A percentile compares a stretch with the other conserved stretches of the same genome.
These are phyloP conservation scores for Eupleurogrammus muticus DNA, from an alignment of 2,797 vertebrate species.

Conservation along the genomic window DNA sequence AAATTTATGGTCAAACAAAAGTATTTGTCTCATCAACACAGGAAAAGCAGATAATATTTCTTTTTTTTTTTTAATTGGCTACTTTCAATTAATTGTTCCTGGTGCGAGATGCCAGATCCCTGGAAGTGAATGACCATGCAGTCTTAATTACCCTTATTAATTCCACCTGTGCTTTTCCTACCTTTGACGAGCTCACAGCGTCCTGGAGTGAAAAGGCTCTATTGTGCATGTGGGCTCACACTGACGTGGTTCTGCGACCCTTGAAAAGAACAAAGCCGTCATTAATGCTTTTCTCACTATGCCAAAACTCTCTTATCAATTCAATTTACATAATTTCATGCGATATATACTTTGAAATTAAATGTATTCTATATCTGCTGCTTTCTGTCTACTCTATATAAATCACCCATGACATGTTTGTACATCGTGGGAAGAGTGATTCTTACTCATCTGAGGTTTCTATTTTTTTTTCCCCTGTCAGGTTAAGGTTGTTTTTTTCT, in stretches of 20 bases:
- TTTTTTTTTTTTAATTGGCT: no score
- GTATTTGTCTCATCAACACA: no score
- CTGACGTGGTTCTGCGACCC: neutral
- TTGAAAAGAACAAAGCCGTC: neutral
- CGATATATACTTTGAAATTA: neutral
- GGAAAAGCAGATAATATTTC: no score
- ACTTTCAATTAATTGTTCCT: no score
- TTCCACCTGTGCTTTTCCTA: no score
- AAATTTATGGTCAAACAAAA: no score
- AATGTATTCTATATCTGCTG: neutral
- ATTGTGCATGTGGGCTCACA: neutral
- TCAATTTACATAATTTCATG: neutral
- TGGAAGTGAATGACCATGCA: no score
- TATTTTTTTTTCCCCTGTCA: neutral
- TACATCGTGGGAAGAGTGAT: neutral
- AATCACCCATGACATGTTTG: neutral
- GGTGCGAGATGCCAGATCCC: no score
- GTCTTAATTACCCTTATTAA: no score
- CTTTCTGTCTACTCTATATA: neutral
- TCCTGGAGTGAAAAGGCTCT: no score
- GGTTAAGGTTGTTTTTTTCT: neutral
- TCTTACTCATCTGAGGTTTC: conserved; percentile 4
- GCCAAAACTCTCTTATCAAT: neutral
- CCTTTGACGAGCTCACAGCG: no score
- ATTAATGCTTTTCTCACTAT: conserved; percentile 2